Conservation (phyloP, 2,113 vertebrate genomes). For the Anser cygnoides region DNA sequence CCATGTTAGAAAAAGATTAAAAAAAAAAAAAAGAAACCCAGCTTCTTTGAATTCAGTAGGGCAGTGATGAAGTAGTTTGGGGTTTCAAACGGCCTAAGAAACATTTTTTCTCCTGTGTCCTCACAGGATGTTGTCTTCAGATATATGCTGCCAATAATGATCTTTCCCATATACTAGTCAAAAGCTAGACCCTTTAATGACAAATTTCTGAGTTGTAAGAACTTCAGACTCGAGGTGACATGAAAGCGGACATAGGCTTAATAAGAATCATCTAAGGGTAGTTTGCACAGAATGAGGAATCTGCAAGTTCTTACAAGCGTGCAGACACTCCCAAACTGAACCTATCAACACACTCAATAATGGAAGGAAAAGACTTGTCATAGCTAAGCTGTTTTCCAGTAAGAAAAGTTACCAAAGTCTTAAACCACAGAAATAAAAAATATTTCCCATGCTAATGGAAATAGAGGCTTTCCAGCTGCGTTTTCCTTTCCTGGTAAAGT, state of each 20-base stretch:
- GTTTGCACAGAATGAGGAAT: neutral
- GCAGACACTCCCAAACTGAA: slow-evolving; percentile 7
- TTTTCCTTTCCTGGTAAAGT: slow-evolving; percentile 33
- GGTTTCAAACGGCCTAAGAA: neutral
- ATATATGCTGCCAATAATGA: neutral
- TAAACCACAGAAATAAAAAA: slow-evolving; percentile 48
- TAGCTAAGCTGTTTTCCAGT: slow-evolving; percentile 32
- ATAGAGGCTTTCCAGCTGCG: neutral
- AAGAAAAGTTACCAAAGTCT: slow-evolving; percentile 31
- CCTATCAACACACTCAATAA: neutral
- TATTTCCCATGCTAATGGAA: slow-evolving; percentile 44
- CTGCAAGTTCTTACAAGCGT: slow-evolving; percentile 14
- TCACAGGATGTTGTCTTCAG: neutral
- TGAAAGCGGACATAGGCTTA: neutral
- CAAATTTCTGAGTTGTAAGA: neutral
- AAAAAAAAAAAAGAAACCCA: neutral
- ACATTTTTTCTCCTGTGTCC: neutral
- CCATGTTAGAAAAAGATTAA: neutral
- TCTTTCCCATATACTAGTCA: neutral
- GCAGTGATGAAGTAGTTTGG: neutral
- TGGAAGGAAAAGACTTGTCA: slow-evolving; percentile 39
- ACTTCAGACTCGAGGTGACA: neutral
- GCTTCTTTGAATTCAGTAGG: neutral
- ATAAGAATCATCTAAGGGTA: neutral
- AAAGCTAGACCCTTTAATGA: neutral